Percentiles rank a stretch among this genome's conserved stretches.
These are phyloP conservation scores for Kryptopterus vitreolus DNA, from an alignment of 2,797 vertebrate species.

Conservation along the genomic window DNA sequence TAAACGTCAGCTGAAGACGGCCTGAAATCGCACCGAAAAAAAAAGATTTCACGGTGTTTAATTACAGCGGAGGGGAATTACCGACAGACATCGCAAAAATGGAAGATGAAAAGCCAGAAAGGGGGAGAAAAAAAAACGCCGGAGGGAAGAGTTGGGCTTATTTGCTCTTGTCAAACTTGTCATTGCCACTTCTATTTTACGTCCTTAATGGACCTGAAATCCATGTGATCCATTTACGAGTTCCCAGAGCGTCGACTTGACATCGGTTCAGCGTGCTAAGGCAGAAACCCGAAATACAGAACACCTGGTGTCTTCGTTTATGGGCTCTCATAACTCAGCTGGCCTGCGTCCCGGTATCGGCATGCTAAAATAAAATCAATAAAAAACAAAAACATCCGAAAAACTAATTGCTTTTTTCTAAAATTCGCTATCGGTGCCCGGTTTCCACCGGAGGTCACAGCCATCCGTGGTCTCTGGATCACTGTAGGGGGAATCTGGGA, in stretches of 20 bases:
- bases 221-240: conserved; percentile 18
- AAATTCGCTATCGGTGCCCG: conserved; percentile 22
- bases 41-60: conserved; percentile 55
- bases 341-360: conserved; percentile 20
- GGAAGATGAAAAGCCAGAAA: conserved; percentile 25
- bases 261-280: conserved; percentile 8
- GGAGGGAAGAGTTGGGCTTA: conserved; percentile 39
- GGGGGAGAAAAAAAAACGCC: too few relatives aligned
- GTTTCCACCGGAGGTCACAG: conserved; percentile 20
- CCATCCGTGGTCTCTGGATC: conserved; percentile 16
- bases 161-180: conserved; percentile 43
- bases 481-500: conserved; percentile 7
- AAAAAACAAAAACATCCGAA: neutral
- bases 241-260: conserved; percentile 5
- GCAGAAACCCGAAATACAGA: conserved; percentile 6
- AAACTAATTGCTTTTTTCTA: conserved; percentile 37
- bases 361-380: neutral
- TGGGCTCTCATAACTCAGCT: neutral
- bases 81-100: conserved; percentile 53
- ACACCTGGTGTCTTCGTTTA: conserved; percentile 36
- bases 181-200: conserved; percentile 27
- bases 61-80: conserved; percentile 55
- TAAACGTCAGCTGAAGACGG: conserved; percentile 53
- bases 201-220: conserved; percentile 25
- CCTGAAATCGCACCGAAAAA: conserved; percentile 49